Conservation (phyloP, 2,113 vertebrate genomes). For the Thinocorus orbignyianus region DNA sequence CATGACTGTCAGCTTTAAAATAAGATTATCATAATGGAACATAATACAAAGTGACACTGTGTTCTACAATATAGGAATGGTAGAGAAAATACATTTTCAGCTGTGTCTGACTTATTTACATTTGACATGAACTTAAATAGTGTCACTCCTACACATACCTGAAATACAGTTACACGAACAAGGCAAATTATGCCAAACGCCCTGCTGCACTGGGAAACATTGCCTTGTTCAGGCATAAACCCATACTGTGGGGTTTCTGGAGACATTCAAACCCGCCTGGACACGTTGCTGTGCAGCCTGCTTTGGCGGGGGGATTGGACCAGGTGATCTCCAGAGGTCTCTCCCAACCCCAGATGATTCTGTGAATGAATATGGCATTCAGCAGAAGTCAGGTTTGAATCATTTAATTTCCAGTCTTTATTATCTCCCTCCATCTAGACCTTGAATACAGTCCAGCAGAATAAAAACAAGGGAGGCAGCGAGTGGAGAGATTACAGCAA, state of each 20-base stretch:
- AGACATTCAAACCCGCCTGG: no score
- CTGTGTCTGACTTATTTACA: constrained; percentile 62
- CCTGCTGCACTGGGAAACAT: neutral
- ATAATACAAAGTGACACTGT: constrained; percentile 42
- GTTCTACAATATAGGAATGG: constrained; percentile 41
- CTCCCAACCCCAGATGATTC: no score
- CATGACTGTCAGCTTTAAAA: constrained; percentile 49
- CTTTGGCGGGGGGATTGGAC: no score
- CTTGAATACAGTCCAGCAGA: neutral
- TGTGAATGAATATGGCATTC: neutral
- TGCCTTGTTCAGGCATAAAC: neutral
- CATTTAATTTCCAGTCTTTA: neutral
- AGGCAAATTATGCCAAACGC: neutral
- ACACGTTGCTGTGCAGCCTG: no score
- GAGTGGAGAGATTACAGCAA: neutral
- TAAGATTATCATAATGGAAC: constrained; percentile 52
- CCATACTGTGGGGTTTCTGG: neutral
- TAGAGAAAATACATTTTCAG: constrained; percentile 39
- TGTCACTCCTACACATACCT: constrained; percentile 9
- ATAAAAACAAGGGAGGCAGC: neutral
- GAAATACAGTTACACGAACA: neutral
- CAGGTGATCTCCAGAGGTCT: no score
- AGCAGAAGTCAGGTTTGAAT: neutral
- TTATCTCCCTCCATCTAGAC: neutral
- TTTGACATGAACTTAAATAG: constrained; percentile 61